Conservation (phyloP, 2,113 vertebrate species). For the Lagopus leucura region DNA sequence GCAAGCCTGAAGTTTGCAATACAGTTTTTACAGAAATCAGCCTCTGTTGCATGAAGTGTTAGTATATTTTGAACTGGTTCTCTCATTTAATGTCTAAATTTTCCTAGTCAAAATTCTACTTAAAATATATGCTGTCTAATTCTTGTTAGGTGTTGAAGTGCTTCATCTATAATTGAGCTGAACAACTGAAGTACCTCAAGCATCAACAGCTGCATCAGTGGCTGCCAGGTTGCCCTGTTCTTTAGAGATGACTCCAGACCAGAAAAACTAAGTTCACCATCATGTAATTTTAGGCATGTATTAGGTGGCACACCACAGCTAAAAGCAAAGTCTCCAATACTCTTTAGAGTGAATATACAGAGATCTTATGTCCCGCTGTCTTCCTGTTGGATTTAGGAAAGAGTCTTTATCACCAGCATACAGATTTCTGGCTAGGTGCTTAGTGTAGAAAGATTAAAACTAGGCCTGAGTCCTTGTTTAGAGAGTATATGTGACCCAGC, state of each 20-base stretch:
- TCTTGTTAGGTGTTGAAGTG: not conserved
- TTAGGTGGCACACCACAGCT: no score
- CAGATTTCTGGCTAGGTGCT: no score
- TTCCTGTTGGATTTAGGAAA: no score
- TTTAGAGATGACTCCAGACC: accelerated
- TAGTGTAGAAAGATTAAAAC: no score
- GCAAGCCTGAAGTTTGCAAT: not conserved
- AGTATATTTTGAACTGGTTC: not conserved
- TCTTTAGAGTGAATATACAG: no score
- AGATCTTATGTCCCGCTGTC: no score
- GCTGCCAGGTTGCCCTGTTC: not conserved
- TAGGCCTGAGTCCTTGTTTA: not conserved
- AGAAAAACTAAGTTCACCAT: not conserved
- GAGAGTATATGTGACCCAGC: not conserved
- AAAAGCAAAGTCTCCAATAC: no score
- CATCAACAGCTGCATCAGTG: not conserved
- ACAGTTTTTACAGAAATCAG: not conserved
- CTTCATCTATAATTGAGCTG: not conserved
- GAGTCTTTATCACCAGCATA: no score
- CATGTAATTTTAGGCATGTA: no score
- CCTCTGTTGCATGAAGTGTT: not conserved
- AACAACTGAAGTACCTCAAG: not conserved
- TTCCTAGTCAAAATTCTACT: not conserved
- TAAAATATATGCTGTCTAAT: not conserved
- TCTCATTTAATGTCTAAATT: not conserved